Percentiles rank a stretch among this genome's conserved stretches.
phyloP scores from a whole-genome alignment of 2,113 vertebrate species.

The Lasiurus cinereus region DNA sequence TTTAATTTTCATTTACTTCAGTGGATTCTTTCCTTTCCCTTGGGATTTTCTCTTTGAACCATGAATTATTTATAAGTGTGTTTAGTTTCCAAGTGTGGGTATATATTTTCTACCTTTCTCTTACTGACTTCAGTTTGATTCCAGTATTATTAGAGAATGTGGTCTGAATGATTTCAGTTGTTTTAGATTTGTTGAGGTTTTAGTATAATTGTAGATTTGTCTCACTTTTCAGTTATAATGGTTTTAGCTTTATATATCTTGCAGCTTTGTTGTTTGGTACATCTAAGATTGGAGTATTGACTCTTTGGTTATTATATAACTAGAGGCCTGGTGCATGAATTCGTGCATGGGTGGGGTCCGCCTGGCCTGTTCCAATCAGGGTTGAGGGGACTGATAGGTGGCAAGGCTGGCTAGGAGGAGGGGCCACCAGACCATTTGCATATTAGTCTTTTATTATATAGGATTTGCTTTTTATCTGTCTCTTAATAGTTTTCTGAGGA shows the following conservation, averaged over 20 bases:
- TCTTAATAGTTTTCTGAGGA: background rate
- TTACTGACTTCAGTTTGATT: slow-evolving; percentile 5
- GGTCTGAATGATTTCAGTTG: background rate
- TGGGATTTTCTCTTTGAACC: background rate
- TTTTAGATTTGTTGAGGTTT: slow-evolving; percentile 14
- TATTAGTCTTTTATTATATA: too few species aligned
- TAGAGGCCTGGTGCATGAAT: too few species aligned
- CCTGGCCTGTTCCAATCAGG: too few species aligned
- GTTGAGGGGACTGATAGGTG: too few species aligned
- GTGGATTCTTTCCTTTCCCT: background rate
- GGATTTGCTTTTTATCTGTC: background rate
- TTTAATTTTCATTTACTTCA: slow-evolving; percentile 13
- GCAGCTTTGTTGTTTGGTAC: too few species aligned
- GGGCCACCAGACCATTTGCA: too few species aligned
- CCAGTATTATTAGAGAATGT: background rate
- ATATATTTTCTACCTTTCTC: background rate
- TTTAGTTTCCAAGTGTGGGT: slow-evolving; percentile 6
- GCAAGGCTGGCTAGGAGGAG: too few species aligned
- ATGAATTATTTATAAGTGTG: slow-evolving; percentile 2
- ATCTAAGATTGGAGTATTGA: too few species aligned
- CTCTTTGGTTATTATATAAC: too few species aligned
- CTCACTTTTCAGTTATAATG: too few species aligned
- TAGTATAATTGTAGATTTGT: background rate
- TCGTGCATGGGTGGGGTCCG: too few species aligned
- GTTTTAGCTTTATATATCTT: too few species aligned